Percentiles rank a stretch among this genome's conserved stretches.
Evolutionary conservation across 2,113 vertebrate species (phyloP).

Genomic region (Lophochroa leadbeateri): DNA sequence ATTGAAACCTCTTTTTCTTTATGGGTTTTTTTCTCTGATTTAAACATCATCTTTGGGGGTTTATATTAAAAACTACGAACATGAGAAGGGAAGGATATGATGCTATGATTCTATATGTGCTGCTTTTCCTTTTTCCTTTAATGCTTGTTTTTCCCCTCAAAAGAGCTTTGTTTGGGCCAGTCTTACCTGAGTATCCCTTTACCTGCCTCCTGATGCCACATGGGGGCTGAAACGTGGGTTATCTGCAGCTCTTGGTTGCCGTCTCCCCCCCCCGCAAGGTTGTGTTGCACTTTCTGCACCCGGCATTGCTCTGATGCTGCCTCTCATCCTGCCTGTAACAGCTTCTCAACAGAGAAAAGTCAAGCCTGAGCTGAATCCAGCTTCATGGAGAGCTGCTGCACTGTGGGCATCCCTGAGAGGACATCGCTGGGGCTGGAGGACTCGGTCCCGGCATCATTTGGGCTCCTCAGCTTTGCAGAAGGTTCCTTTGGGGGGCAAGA

Average conservation of each 20-base stretch:
- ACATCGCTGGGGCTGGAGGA: not conserved
- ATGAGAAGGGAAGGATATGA: not conserved
- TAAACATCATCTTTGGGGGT: not conserved
- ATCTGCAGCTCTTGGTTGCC: not conserved
- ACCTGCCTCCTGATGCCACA: too few relatives aligned
- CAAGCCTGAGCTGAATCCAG: not conserved
- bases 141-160: not conserved
- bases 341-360: not conserved
- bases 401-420: accelerated
- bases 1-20: not conserved
- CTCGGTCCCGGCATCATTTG: not conserved
- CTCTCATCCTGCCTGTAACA: not conserved
- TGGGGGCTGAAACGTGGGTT: accelerated
- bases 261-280: not conserved
- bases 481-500: not conserved
- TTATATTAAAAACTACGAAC: not conserved
- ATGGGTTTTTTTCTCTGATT: not conserved
- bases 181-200: not conserved
- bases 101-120: not conserved
- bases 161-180: not conserved
- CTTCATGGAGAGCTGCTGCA: accelerated
- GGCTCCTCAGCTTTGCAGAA: not conserved
- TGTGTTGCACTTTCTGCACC: not conserved
- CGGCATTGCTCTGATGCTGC: accelerated
- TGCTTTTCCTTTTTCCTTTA: not conserved